These are phyloP conservation scores for Boulengeromyrus knoepffleri DNA, from an alignment of 2,113 vertebrate genomes.

Conservation along the genomic window DNA sequence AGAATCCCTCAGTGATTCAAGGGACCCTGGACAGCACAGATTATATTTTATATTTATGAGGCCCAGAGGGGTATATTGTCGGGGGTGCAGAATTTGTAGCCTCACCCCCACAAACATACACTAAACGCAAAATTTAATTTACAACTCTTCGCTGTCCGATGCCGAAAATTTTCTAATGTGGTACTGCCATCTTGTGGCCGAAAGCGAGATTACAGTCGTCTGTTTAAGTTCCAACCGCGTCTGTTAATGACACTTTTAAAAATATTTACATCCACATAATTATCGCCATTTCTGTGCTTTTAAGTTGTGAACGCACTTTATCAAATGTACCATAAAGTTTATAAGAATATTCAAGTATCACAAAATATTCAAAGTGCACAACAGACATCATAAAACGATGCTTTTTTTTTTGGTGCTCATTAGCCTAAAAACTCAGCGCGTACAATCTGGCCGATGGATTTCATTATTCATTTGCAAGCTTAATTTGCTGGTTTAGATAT, in stretches of 20 bases:
- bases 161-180: neutral
- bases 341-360: neutral
- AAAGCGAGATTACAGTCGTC: neutral
- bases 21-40: neutral
- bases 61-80: neutral
- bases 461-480: neutral
- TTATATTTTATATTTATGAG: neutral
- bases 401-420: neutral
- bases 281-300: neutral
- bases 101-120: neutral
- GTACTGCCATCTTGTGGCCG: conserved; percentile 52
- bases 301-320: neutral
- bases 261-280: neutral
- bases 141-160: neutral
- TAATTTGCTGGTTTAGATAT: neutral
- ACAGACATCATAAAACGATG: neutral
- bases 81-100: neutral
- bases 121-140: neutral
- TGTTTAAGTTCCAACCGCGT: neutral
- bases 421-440: neutral
- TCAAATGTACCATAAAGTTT: neutral
- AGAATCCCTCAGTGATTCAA: neutral
- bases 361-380: neutral
- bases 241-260: neutral
- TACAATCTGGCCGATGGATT: neutral